Evolutionary conservation across 2,888 invertebrate genomes (phyloP).

Genomic region (Watsonalla binaria): DNA sequence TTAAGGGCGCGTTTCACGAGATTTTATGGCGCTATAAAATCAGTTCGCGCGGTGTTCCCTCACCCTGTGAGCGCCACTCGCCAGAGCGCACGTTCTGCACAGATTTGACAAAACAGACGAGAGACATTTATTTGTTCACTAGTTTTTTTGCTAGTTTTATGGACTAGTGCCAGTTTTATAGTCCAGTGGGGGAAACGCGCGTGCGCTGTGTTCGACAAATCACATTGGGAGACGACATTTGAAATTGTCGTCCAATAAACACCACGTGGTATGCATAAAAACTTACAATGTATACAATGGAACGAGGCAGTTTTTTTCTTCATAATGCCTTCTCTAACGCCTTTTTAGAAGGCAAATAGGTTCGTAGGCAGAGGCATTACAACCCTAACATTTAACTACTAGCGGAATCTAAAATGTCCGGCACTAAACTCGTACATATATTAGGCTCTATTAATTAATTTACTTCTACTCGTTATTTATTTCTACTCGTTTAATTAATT

Average conservation of each 20-base stretch:
- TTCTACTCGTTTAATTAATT: too few species aligned
- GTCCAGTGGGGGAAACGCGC: slow-evolving; percentile 25
- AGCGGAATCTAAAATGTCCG: too few species aligned
- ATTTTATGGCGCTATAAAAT: slow-evolving; percentile 78
- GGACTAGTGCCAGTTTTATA: slow-evolving; percentile 73
- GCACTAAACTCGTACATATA: too few species aligned
- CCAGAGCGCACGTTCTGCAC: slow-evolving; percentile 64
- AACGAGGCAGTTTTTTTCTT: too few species aligned
- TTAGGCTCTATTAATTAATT: too few species aligned
- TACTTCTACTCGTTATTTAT: too few species aligned
- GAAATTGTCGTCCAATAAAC: slow-evolving; percentile 19
- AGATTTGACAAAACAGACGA: slow-evolving; percentile 78
- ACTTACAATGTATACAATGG: too few species aligned
- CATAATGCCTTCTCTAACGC: too few species aligned
- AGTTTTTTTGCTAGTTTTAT: slow-evolving; percentile 73
- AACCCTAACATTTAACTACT: too few species aligned
- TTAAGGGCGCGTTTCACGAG: slow-evolving; percentile 76
- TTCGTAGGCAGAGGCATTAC: too few species aligned
- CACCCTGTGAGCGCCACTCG: slow-evolving; percentile 23
- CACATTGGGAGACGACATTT: slow-evolving; percentile 54
- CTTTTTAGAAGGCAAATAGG: too few species aligned
- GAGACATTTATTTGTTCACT: slow-evolving; percentile 72
- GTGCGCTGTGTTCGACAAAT: slow-evolving; percentile 51
- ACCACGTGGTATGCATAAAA: neutral
- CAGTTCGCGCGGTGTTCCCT: slow-evolving; percentile 54